Evolutionary conservation across 2,888 invertebrate species (phyloP), one percentile per base, ranked within the genome.

Genomic region (Augiades crinisus): DNA sequence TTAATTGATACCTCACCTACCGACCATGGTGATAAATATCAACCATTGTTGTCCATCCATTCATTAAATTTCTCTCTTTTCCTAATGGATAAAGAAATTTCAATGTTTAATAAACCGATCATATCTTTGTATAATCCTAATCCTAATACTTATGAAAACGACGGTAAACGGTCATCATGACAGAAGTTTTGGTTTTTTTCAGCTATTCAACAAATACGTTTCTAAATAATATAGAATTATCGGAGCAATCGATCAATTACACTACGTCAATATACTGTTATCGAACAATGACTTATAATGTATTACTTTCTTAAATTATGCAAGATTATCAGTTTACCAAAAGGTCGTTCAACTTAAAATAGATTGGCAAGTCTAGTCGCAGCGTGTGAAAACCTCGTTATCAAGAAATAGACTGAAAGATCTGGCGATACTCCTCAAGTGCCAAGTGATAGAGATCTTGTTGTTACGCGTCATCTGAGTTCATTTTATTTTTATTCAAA

Each of bases 261-360:
- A 17, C 19, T n/a, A 16, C 10, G 49, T 43, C 49, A 43, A 19
- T 27, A 34, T 5, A 43, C 40, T 14, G 30, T 72, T 79, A 80
- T 80, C 78, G 72, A 67, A 65, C 78, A 72, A 69, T 70, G 69
- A 69, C 69, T 64, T 44, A 46, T 64, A 68, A 68, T 64, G 64
- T 59, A 59, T 55, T 57, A 47, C 68, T 70, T 72, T 72, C 63
- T 58, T 61, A 58, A 66, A 68, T 75, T 71, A 67, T 67, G 61
- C 58, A 64, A 72, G 68, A 72, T 75, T 67, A 74, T 65, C 65
- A 56, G 57, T 52, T 60, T 46, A 54, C 55, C 53, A 72, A 68
- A 71, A 75, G 81, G 77, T 80, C 78, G 53, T 80, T 84, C 79
- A 86, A 83, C 85, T 12, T 10, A n/a, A 43, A 22, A 69, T 67